phyloP scores from a whole-genome alignment of 2,888 invertebrate species.

The Caenorhabditis afra region DNA sequence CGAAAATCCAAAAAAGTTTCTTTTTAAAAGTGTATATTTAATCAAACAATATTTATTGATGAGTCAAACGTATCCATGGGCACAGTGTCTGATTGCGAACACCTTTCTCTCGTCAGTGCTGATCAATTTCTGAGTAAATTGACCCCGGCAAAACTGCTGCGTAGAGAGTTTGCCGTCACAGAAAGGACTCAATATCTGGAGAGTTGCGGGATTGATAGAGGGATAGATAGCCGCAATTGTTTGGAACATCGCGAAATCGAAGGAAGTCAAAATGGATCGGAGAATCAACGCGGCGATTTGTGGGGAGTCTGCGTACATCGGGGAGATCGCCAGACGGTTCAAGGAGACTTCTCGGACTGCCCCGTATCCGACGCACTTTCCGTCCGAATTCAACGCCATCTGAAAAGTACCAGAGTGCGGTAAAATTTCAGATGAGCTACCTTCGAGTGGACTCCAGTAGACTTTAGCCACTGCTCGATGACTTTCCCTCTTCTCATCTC shows the following conservation, averaged over 20 bases:
- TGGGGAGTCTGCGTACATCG: slow-evolving; percentile 17
- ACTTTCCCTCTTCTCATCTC: slow-evolving; percentile 15
- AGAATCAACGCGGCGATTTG: slow-evolving; percentile 8
- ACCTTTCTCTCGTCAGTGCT: slow-evolving; percentile 2
- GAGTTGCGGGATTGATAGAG: background rate
- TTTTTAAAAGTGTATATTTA: no score
- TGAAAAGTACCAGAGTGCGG: background rate
- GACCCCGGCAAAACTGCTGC: slow-evolving; percentile 16
- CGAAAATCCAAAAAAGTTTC: no score
- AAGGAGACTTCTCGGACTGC: slow-evolving; percentile 23
- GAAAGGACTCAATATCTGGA: background rate
- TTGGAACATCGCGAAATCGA: slow-evolving; percentile 1
- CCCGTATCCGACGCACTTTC: slow-evolving; percentile 12
- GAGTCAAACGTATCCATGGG: slow-evolving; percentile 24
- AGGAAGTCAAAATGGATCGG: slow-evolving; percentile 4
- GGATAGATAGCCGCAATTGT: slow-evolving; percentile 8
- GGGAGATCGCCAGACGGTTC: slow-evolving; percentile 17
- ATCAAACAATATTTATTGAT: background rate
- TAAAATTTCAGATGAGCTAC: background rate
- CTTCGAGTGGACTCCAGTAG: slow-evolving; percentile 15
- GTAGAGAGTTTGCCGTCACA: slow-evolving; percentile 6
- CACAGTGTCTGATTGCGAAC: slow-evolving; percentile 29
- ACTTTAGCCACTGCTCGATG: slow-evolving; percentile 13
- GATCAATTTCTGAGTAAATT: slow-evolving; percentile 21
- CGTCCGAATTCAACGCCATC: slow-evolving; percentile 10